Percentiles rank a stretch among this genome's conserved stretches.
These are phyloP conservation scores for Acridotheres tristis DNA, from an alignment of 2,797 vertebrate genomes.

Conservation along the genomic window DNA sequence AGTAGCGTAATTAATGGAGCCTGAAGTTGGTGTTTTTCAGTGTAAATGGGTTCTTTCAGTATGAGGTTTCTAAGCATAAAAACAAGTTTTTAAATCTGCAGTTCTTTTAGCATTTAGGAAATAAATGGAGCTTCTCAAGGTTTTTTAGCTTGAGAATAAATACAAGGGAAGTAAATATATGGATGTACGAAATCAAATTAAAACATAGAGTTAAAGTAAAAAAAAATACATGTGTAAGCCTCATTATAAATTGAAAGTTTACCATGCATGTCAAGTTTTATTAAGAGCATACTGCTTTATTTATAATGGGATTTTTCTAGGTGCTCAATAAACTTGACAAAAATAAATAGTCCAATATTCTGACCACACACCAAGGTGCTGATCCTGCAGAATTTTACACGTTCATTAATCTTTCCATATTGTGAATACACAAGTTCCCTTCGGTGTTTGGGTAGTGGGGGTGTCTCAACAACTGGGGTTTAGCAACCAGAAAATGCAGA, in stretches of 20 bases:
- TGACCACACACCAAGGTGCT: not conserved
- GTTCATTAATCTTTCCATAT: not conserved
- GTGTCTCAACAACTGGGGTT: not conserved
- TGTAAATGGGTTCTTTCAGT: not conserved
- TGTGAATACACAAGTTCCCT: not conserved
- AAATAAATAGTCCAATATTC: not conserved
- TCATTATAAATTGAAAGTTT: not conserved
- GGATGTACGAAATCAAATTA: not conserved
- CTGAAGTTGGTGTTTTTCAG: not conserved
- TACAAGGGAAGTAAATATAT: not conserved
- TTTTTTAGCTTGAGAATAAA: not conserved
- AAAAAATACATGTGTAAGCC: not conserved
- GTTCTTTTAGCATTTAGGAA: not conserved
- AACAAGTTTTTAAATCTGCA: not conserved
- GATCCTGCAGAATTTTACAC: not conserved
- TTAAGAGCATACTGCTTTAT: not conserved
- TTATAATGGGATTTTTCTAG: conserved; percentile 20
- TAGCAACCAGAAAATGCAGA: not conserved
- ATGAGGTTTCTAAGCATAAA: not conserved
- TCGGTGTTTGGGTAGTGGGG: accelerated
- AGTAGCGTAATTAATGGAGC: not conserved
- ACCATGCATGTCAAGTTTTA: not conserved
- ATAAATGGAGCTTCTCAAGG: not conserved
- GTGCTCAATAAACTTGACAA: conserved; percentile 28
- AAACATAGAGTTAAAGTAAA: not conserved